Conservation (phyloP, 2,888 invertebrate genomes). For the Heterodera filipjevi region DNA sequence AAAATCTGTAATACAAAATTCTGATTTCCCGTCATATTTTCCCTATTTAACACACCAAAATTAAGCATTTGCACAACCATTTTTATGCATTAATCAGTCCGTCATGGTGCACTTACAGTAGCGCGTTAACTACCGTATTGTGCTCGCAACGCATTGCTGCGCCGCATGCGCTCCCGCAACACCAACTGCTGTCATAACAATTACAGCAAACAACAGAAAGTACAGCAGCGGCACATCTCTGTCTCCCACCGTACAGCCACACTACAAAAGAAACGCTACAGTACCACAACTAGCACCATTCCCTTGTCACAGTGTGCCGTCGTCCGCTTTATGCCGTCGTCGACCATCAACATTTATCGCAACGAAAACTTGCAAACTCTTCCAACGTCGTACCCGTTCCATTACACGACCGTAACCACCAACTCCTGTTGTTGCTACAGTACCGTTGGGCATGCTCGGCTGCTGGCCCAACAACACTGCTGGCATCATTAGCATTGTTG, state of each 20-base stretch:
- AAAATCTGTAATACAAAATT: no score
- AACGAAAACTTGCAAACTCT: not conserved
- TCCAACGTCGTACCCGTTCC: not conserved
- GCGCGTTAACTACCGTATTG: not conserved
- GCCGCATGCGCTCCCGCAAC: not conserved
- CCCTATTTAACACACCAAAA: no score
- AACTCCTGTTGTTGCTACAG: not conserved
- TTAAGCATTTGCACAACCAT: no score
- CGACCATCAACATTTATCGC: not conserved
- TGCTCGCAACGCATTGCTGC: not conserved
- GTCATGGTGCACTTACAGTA: not conserved
- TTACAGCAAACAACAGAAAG: not conserved
- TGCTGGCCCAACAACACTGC: not conserved
- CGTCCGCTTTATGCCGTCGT: not conserved
- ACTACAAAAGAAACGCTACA: not conserved
- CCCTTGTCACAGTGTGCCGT: not conserved
- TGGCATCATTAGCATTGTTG: no score
- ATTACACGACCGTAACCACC: not conserved
- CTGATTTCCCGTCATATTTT: no score
- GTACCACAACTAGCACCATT: not conserved
- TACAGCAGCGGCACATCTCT: no score
- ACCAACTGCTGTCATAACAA: no score
- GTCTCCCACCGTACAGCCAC: no score
- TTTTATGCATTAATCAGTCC: not conserved
- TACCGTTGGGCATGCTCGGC: slow-evolving; percentile 2